These are phyloP conservation scores for Mirounga angustirostris DNA, from an alignment of 2,113 vertebrate genomes.

Conservation along the genomic window DNA sequence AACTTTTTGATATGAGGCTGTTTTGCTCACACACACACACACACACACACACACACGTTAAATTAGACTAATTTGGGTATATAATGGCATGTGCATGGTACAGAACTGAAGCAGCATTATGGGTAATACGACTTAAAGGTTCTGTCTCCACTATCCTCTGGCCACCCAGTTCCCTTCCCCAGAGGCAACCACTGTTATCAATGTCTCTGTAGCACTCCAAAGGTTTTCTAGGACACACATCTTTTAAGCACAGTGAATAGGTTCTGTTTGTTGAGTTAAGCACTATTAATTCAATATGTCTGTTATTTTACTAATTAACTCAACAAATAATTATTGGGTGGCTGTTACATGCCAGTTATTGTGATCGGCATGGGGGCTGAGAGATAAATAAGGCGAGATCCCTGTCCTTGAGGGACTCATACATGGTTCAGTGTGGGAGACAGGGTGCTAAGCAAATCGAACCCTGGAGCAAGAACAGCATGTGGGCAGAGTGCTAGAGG, in stretches of 20 bases:
- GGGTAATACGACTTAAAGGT: neutral
- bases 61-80: neutral
- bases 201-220: neutral
- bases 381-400: neutral
- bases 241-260: constrained; percentile 41
- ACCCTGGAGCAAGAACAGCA: neutral
- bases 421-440: neutral
- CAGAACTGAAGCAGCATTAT: neutral
- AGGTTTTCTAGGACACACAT: constrained; percentile 30
- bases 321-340: neutral
- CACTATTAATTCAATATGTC: constrained; percentile 28
- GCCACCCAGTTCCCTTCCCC: neutral
- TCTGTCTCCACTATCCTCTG: neutral
- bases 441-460: neutral
- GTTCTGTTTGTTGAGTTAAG: neutral
- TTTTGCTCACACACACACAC: neutral
- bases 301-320: constrained; percentile 25
- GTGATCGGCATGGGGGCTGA: neutral
- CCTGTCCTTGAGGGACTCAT: neutral
- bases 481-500: accelerated
- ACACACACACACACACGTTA: neutral
- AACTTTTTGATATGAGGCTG: neutral
- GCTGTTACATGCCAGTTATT: neutral
- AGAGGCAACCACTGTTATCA: neutral
- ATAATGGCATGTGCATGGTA: neutral